Conservation (phyloP, 2,888 invertebrate species). For the Tipula confusa region DNA sequence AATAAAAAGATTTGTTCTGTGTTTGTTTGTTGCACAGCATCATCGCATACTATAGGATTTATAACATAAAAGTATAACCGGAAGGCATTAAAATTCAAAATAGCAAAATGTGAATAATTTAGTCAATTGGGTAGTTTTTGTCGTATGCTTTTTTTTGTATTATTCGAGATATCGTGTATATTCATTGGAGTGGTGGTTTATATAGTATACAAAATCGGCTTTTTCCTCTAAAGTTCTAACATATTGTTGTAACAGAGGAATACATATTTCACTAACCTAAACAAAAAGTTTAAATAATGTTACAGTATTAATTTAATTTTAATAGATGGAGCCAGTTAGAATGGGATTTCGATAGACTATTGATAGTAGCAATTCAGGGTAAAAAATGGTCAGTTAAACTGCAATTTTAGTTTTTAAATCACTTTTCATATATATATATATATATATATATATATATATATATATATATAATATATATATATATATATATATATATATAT, state of each 20-base stretch:
- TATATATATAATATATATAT: no score
- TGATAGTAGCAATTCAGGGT: neutral
- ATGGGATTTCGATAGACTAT: neutral
- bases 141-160: neutral
- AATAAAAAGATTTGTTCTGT: neutral
- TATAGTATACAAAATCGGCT: neutral
- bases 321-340: neutral
- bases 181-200: neutral
- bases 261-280: no score
- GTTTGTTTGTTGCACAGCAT: neutral
- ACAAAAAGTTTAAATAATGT: neutral
- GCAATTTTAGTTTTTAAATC: no score
- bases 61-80: neutral
- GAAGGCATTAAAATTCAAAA: neutral
- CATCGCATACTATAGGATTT: neutral
- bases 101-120: neutral
- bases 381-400: neutral
- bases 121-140: neutral
- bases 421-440: no score
- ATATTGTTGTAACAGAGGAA: neutral
- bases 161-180: neutral
- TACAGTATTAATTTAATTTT: neutral
- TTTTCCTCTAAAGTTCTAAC: neutral
- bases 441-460: no score
- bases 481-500: no score